phyloP scores from a whole-genome alignment of 92 coral and sea anemone species.

The Palythoa grandis region DNA sequence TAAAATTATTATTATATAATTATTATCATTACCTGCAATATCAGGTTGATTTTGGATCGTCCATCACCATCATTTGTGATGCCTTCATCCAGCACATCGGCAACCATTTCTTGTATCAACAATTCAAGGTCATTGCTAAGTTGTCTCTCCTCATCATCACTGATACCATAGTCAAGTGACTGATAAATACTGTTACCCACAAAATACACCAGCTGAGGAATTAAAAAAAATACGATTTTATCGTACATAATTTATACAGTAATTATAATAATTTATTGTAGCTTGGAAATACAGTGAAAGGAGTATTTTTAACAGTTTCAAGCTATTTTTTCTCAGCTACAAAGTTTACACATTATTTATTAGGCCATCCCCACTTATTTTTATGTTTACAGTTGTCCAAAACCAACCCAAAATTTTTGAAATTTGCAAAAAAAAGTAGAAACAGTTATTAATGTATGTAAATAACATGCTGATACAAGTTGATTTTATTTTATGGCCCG shows the following conservation, averaged over 20 bases:
- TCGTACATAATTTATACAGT: too few relatives aligned
- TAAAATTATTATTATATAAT: too few relatives aligned
- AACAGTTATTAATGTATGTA: too few relatives aligned
- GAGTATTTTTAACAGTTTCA: too few relatives aligned
- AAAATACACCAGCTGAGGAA: conserved; percentile 20
- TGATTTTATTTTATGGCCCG: too few relatives aligned
- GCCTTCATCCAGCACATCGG: conserved; percentile 46
- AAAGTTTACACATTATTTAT: too few relatives aligned
- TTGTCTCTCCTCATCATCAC: conserved; percentile 31
- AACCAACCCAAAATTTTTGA: too few relatives aligned
- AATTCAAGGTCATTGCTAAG: conserved; percentile 18
- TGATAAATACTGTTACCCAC: conserved; percentile 40
- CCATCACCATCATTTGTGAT: conserved; percentile 38
- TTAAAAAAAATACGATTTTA: not conserved
- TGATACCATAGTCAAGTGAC: conserved; percentile 47
- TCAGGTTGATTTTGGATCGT: conserved; percentile 17
- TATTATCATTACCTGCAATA: conserved; percentile 10
- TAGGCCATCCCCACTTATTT: too few relatives aligned
- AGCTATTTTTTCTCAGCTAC: too few relatives aligned
- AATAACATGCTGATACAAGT: too few relatives aligned
- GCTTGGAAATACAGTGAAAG: not conserved
- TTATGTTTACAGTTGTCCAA: too few relatives aligned
- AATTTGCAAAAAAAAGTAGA: too few relatives aligned
- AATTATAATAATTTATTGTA: not conserved
- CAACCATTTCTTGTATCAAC: conserved; percentile 36